Evolutionary conservation across 2,888 invertebrate genomes (phyloP), one percentile per base, ranked within the genome.

Genomic region (Cheilosia vernalis): DNA sequence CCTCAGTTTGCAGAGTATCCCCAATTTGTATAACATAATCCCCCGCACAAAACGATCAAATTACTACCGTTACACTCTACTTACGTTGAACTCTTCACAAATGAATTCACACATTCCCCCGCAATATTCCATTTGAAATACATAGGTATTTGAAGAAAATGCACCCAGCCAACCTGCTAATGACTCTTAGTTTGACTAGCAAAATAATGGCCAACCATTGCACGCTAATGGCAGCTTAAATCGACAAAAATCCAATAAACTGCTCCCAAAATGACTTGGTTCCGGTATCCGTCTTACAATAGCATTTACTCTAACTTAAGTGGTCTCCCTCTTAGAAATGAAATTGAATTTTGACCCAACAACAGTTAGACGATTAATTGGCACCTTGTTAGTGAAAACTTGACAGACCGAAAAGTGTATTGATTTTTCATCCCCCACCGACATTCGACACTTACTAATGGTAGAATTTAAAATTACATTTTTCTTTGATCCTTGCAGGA

Each of bases 401-500:
- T 55, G 61, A 69, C 47, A 37, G 58, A 21, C 40, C 58, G n/a
- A 3, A 1, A 2, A 49, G 10, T 7, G 10, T 27, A 9, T 6
- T 13, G 33, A 13, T 5, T 40, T 19, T 17, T 15, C 40, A 17
- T n/a, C 10, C 44, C 9, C 24, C 27, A 56, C 53, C 55, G 19
- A 56, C 24, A n/a, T 17, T 60, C 55, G 19, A 56, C 24, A n/a
- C 21, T 51, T 1, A 40, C n/a, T 40, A 55, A 55, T 58, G n/a
- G 21, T 51, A 5, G 24, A 33, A 70, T 66, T 49, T 61, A 76
- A 79, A 79, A 55, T 15, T 56, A 74, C 73, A 85, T 67, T 58
- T 82, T 60, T 72, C 49, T 63, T 44, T 66, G 37, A 27, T 66
- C 40, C 53, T 72, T 84, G 7, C 77, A 92, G 92, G 91, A 91